Base-by-base conservation (phyloP, 2,113 vertebrate species). In the Alouatta palliata region DNA sequence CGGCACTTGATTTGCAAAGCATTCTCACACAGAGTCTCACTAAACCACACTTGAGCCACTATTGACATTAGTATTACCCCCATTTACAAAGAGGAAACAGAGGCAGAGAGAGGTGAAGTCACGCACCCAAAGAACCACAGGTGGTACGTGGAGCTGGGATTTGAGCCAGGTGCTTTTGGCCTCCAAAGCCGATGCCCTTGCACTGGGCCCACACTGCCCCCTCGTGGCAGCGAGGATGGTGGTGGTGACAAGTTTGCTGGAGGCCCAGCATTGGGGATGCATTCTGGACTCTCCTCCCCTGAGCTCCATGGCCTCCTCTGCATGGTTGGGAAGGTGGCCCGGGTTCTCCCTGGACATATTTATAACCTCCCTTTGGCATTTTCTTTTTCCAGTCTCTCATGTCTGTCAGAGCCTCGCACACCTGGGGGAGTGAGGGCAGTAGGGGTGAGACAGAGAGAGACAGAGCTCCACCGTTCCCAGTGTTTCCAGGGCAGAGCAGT, bases 351-450 rank as follows among this genome's bases (percentile, higher is more conserved):
- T 20, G 37, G 40, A 43, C 1, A 0, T 93, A 91, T 93, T 96
- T 96, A 82, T 89, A 96, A 77, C 94, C 94, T 84, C 58, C 6
- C n/a, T 73, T 95, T 76, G 81, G 20, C 93, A 83, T 92, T 90
- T 97, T 91, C 40, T 47, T 83, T 97, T 97, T 17, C 90, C 32
- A 84, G 93, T 23, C 83, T 66, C 45, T 87, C 10, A 4, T 0
- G n/a, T 97, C 94, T 96, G 81, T 94, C 23, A 0, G 71, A 95
- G 87, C 54, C n/a, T 95, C 6, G 1, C 6, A 0, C 66, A 47
- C 91, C 10, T 0, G 40, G 16, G 54, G 84, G 71, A 61, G 86
- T 61, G 80, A 97, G 43, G 66, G 32, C 14, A 16, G 23, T 13
- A 25, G 49, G 79, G 49, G 80, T 0, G 20, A 96, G 93, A 96